phyloP scores from a whole-genome alignment of 2,888 invertebrate species.

The Drosophila multiciliata region DNA sequence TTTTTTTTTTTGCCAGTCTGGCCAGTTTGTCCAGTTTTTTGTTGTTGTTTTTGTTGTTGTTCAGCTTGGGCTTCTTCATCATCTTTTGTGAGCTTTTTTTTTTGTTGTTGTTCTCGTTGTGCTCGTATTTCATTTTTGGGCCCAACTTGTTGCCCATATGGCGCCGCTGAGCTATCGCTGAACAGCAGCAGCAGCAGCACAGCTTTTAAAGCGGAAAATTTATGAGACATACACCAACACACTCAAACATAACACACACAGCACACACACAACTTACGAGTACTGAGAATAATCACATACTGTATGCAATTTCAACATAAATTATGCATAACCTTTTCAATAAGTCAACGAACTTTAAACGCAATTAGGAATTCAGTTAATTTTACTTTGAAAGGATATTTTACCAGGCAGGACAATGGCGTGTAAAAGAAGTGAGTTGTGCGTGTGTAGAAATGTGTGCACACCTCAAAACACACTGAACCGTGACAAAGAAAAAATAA shows the following conservation, averaged over 20 bases:
- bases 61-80: slow-evolving; percentile 63
- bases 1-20: slow-evolving; percentile 49
- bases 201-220: slow-evolving; percentile 65
- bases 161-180: slow-evolving; percentile 69
- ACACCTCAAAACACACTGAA: slow-evolving; percentile 69
- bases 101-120: slow-evolving; percentile 52
- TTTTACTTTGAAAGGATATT: slow-evolving; percentile 23
- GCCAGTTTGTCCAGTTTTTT: slow-evolving; percentile 69
- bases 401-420: slow-evolving; percentile 43
- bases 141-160: slow-evolving; percentile 64
- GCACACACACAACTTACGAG: not conserved
- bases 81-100: slow-evolving; percentile 38
- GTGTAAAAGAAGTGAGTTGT: not conserved
- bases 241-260: not conserved
- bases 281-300: slow-evolving; percentile 42
- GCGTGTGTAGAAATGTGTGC: not conserved
- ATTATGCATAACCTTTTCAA: slow-evolving; percentile 65
- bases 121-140: slow-evolving; percentile 75
- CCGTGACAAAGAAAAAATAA: slow-evolving; percentile 35
- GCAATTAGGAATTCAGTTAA: slow-evolving; percentile 19
- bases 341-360: slow-evolving; percentile 67
- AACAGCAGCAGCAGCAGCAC: slow-evolving; percentile 20
- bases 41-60: slow-evolving; percentile 23
- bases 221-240: slow-evolving; percentile 52
- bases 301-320: slow-evolving; percentile 67